phyloP scores from a whole-genome alignment of 2,113 vertebrate genomes.

The Irena cyanogastra region DNA sequence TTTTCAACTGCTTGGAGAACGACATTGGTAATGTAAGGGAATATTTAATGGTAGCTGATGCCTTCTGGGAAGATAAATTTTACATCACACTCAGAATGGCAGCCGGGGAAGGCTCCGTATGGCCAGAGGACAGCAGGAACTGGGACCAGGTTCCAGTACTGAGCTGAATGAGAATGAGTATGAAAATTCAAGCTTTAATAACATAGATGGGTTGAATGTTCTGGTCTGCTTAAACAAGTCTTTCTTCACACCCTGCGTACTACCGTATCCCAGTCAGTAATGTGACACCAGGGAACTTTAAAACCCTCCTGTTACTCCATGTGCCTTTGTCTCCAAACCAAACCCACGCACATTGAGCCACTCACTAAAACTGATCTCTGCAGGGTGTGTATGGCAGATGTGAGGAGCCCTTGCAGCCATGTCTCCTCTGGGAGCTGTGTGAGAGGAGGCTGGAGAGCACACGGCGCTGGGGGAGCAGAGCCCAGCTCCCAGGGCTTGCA shows the following conservation, averaged over 20 bases:
- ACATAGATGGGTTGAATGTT: neutral
- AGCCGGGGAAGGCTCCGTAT: rapidly evolving
- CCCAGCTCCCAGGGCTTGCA: neutral
- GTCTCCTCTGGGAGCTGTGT: rapidly evolving
- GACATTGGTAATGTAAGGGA: neutral
- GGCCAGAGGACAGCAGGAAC: neutral
- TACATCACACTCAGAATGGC: rapidly evolving
- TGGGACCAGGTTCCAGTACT: neutral
- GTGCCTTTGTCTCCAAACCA: neutral
- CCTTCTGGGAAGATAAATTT: neutral
- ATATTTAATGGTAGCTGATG: neutral
- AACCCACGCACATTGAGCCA: rapidly evolving
- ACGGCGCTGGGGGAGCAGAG: neutral
- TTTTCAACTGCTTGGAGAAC: neutral
- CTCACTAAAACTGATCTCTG: neutral
- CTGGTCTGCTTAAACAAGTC: neutral
- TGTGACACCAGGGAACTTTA: neutral
- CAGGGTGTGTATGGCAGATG: neutral
- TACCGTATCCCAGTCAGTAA: neutral
- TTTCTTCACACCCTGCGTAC: neutral
- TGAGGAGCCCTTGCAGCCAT: neutral
- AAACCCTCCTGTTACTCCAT: neutral
- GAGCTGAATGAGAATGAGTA: neutral
- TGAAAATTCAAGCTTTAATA: neutral
- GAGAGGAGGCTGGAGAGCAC: neutral